Evolutionary conservation across 1,140 invertebrate species (phyloP).

Genomic region (Drosophila bifasciata): DNA sequence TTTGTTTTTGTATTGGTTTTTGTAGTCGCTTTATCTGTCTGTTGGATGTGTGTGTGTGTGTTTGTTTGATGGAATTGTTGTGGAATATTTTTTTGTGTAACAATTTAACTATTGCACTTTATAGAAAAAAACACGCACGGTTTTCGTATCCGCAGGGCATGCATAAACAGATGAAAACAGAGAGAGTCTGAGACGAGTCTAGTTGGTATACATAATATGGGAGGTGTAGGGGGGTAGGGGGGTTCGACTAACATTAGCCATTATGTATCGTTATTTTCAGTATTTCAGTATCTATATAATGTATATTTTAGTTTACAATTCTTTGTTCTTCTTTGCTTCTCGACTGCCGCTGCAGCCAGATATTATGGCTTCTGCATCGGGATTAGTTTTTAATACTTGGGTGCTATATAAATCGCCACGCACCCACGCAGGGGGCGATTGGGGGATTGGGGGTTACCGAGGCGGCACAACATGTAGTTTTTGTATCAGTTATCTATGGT

Average conservation of each 20-base stretch:
- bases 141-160: constrained; percentile 47
- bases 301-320: constrained; percentile 63
- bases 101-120: constrained; percentile 77
- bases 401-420: constrained; percentile 43
- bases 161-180: constrained; percentile 63
- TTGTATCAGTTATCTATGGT: constrained; percentile 61
- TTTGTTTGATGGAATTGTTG: constrained; percentile 45
- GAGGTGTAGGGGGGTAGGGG: constrained; percentile 4
- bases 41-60: constrained; percentile 4
- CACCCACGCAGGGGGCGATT: not conserved
- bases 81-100: constrained; percentile 79
- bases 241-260: constrained; percentile 36
- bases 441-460: not conserved
- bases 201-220: constrained; percentile 14
- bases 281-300: constrained; percentile 60
- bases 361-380: constrained; percentile 41
- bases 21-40: constrained; percentile 36
- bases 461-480: constrained; percentile 46
- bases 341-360: constrained; percentile 19
- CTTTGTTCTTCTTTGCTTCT: constrained; percentile 38
- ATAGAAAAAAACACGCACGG: constrained; percentile 29
- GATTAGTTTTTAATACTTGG: constrained; percentile 53
- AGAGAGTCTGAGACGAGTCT: constrained; percentile 26
- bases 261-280: constrained; percentile 41
- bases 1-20: constrained; percentile 45